A percentile compares a stretch with the other conserved stretches of the same genome.
These are phyloP conservation scores for Chloropsis cyanopogon DNA, from an alignment of 2,113 vertebrate genomes.

Conservation along the genomic window DNA sequence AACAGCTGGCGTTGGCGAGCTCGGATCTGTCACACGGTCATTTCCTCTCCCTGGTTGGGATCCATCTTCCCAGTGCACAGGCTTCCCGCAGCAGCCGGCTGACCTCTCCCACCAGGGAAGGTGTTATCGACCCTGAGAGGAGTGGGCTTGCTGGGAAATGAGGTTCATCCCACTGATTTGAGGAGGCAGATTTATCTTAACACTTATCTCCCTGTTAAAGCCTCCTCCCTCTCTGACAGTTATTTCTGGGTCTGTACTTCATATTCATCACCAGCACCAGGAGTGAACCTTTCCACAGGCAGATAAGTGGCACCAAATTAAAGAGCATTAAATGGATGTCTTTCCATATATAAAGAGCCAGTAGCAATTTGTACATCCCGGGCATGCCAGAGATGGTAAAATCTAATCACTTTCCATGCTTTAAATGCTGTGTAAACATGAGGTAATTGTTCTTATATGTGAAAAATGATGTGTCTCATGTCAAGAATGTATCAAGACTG, in stretches of 20 bases:
- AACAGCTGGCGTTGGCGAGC: accelerated
- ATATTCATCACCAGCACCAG: constrained; percentile 64
- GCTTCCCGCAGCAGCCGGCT: background rate
- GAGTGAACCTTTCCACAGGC: constrained; percentile 46
- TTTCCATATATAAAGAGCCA: constrained; percentile 58
- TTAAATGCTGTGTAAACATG: constrained; percentile 68
- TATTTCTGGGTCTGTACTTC: constrained; percentile 65
- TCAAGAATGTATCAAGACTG: constrained; percentile 69
- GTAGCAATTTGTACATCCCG: constrained; percentile 42
- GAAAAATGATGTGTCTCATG: constrained; percentile 61
- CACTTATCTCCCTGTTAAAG: constrained; percentile 60
- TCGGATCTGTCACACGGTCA: accelerated
- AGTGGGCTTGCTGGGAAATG: constrained; percentile 14
- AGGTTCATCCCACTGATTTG: constrained; percentile 45
- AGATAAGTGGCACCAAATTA: constrained; percentile 74
- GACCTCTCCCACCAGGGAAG: constrained; percentile 8
- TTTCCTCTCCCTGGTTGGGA: background rate
- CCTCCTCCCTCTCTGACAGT: constrained; percentile 54
- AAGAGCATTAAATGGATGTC: constrained; percentile 58
- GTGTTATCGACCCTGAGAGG: constrained; percentile 7
- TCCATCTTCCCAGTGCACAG: background rate
- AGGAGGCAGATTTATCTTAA: constrained; percentile 40
- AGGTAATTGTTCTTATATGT: constrained; percentile 70
- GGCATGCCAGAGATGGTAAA: constrained; percentile 44
- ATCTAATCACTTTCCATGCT: constrained; percentile 67